Percentiles rank a stretch among this genome's conserved stretches.
Conservation (phyloP, 2,113 vertebrate genomes). For the Patagioenas fasciata region DNA sequence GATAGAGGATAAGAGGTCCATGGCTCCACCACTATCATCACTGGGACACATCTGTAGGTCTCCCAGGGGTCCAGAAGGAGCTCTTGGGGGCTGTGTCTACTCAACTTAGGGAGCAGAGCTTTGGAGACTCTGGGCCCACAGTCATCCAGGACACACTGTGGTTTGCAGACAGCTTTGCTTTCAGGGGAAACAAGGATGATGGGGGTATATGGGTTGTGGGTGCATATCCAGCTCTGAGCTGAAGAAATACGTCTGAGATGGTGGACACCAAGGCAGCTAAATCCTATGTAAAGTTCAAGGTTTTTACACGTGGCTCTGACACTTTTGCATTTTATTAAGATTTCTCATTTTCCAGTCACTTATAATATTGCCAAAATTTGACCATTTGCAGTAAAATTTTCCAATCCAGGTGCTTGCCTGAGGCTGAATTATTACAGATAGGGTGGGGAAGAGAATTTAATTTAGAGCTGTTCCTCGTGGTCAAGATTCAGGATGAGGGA, state of each 20-base stretch:
- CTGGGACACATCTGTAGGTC: background rate
- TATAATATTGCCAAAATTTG: slow-evolving; percentile 11
- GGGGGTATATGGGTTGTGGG: background rate
- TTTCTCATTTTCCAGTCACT: slow-evolving; percentile 20
- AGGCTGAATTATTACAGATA: slow-evolving; percentile 11
- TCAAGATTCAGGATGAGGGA: background rate
- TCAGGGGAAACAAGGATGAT: background rate
- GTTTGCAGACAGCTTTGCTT: background rate
- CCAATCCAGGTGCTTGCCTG: slow-evolving; percentile 47
- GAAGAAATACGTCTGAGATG: background rate
- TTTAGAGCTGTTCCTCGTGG: background rate
- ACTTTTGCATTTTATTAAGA: background rate
- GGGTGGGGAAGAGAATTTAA: background rate
- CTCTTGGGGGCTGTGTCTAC: background rate
- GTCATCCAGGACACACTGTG: background rate
- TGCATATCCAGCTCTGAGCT: background rate
- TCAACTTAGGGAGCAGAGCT: background rate
- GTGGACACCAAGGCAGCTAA: background rate
- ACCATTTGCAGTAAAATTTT: slow-evolving; percentile 43
- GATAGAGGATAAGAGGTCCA: rapidly evolving
- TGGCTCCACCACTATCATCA: rapidly evolving
- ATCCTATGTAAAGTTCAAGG: background rate
- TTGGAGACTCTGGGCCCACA: background rate
- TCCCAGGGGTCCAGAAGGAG: background rate
- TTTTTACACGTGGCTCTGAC: slow-evolving; percentile 4